A percentile compares a stretch with the other conserved stretches of the same genome.
phyloP scores from a whole-genome alignment of 2,888 invertebrate species.

The Rugalucina vietnamica region DNA sequence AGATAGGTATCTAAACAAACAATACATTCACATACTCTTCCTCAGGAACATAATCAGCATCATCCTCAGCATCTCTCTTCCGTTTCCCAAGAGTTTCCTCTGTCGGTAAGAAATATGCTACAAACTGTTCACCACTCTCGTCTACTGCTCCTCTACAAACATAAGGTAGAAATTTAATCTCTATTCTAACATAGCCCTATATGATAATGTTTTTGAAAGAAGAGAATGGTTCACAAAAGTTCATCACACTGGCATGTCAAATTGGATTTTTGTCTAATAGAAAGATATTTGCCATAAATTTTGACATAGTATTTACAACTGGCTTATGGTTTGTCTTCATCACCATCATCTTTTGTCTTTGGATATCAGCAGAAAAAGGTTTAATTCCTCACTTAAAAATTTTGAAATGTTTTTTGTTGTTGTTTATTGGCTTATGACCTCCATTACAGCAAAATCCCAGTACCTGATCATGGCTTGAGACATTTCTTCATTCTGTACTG shows the following conservation, averaged over 20 bases:
- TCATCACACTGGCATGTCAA: neutral
- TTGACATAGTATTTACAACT: too few relatives aligned
- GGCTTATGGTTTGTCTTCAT: too few relatives aligned
- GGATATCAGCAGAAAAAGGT: too few relatives aligned
- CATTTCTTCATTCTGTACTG: slow-evolving; percentile 98
- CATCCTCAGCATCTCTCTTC: slow-evolving; percentile 91
- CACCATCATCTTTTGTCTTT: too few relatives aligned
- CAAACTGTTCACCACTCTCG: slow-evolving; percentile 99
- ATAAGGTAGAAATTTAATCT: neutral
- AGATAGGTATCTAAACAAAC: too few relatives aligned
- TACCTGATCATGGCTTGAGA: slow-evolving; percentile 99
- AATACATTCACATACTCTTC: slow-evolving; percentile 81
- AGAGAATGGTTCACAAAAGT: neutral
- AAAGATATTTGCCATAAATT: too few relatives aligned
- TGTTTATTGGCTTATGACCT: too few relatives aligned
- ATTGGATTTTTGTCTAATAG: neutral
- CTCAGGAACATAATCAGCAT: slow-evolving; percentile 86
- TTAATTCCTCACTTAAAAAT: too few relatives aligned
- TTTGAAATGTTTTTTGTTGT: too few relatives aligned
- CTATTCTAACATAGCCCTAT: neutral
- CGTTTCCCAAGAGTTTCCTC: slow-evolving; percentile 96
- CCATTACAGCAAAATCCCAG: slow-evolving; percentile 42
- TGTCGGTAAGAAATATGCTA: slow-evolving; percentile 98
- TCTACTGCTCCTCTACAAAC: slow-evolving; percentile 97
- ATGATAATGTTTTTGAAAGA: too few relatives aligned